Conservation (phyloP, 2,888 invertebrate genomes). For the Chloroclysta siterata region DNA sequence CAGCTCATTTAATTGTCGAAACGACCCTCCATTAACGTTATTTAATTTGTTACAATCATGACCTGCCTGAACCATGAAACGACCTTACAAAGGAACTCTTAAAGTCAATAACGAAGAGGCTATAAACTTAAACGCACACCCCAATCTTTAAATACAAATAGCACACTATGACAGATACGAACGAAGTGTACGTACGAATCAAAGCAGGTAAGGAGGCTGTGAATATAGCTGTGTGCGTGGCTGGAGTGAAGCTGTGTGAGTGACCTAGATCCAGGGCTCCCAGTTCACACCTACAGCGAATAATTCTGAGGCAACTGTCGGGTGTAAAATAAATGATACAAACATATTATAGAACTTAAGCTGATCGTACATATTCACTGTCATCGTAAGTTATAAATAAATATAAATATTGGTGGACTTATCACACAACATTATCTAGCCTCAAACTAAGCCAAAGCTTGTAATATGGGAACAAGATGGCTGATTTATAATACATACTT, state of each 20-base stretch:
- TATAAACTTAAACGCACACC: conserved; percentile 52
- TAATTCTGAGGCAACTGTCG: conserved; percentile 48
- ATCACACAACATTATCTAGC: no score
- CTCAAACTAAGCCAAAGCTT: no score
- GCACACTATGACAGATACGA: conserved; percentile 48
- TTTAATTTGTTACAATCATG: conserved; percentile 25
- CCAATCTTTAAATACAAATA: conserved; percentile 42
- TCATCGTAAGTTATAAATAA: no score
- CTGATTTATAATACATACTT: no score
- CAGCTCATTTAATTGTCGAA: conserved; percentile 16
- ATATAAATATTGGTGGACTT: no score
- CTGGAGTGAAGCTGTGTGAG: conserved; percentile 55
- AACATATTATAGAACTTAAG: background rate
- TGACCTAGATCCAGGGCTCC: conserved; percentile 71
- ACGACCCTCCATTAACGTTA: conserved; percentile 9
- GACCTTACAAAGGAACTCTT: conserved; percentile 52
- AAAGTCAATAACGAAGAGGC: conserved; percentile 54
- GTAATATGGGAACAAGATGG: no score
- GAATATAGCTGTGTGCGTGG: conserved; percentile 42
- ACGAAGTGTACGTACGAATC: conserved; percentile 48
- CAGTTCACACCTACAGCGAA: conserved; percentile 51
- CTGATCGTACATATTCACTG: no score
- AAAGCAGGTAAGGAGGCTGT: conserved; percentile 58
- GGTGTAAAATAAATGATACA: conserved; percentile 43
- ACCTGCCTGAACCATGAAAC: conserved; percentile 29